Evolutionary conservation across 2,888 invertebrate species (phyloP).

Genomic region (Pachymerium ferrugineum): DNA sequence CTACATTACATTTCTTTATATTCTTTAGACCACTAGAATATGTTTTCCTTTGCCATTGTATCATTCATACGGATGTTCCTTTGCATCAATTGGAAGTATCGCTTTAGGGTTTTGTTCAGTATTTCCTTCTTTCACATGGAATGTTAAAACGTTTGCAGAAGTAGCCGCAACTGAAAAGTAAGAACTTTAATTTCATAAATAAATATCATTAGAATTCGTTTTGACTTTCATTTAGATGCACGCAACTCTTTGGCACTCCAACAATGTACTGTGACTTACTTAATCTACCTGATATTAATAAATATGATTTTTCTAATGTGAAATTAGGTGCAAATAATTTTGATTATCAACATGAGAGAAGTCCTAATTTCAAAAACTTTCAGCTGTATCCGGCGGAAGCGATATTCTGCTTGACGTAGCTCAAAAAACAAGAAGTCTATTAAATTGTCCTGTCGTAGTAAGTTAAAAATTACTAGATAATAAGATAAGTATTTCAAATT

Average conservation of each 20-base stretch:
- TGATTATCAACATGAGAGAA: no score
- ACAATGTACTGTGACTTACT: slow-evolving; percentile 79
- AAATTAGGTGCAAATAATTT: background rate
- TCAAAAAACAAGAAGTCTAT: background rate
- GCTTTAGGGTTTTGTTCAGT: background rate
- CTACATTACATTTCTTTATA: background rate
- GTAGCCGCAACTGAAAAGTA: background rate
- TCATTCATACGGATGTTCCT: background rate
- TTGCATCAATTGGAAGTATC: background rate
- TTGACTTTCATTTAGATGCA: slow-evolving; percentile 56
- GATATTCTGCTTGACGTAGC: background rate
- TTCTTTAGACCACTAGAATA: background rate
- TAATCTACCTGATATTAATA: slow-evolving; percentile 49
- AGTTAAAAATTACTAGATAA: background rate
- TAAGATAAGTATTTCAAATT: background rate
- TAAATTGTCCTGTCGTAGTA: background rate
- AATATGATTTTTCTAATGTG: slow-evolving; percentile 37
- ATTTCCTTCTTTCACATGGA: background rate
- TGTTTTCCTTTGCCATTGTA: background rate
- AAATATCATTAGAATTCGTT: background rate
- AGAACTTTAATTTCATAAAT: background rate
- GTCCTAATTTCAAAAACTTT: background rate
- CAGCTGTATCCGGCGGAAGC: background rate
- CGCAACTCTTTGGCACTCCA: slow-evolving; percentile 68
- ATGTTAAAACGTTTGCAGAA: background rate